Evolutionary conservation across 2,888 invertebrate species (phyloP).

Genomic region (Globia sparganii): DNA sequence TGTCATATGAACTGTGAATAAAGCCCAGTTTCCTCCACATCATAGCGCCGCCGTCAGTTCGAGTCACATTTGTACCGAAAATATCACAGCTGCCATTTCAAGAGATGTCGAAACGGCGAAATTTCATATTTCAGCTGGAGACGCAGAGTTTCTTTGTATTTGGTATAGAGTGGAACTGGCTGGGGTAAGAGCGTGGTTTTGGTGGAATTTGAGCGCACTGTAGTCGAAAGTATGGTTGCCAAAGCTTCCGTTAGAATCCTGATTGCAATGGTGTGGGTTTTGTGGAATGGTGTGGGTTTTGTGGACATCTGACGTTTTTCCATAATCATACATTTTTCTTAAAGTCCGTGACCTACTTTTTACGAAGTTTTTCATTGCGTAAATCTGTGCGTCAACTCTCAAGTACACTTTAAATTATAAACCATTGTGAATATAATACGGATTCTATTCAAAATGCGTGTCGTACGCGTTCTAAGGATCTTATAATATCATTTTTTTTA

Average conservation of each 20-base stretch:
- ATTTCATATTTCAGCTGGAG: slow-evolving; percentile 62
- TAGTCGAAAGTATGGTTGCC: neutral
- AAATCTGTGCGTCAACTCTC: neutral
- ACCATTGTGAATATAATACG: neutral
- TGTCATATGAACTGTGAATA: slow-evolving; percentile 22
- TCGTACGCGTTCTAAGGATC: no score
- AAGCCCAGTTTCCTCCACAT: slow-evolving; percentile 36
- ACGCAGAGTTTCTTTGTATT: slow-evolving; percentile 30
- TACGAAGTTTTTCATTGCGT: neutral
- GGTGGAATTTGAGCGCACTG: neutral
- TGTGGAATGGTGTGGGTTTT: neutral
- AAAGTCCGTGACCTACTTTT: neutral
- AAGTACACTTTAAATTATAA: neutral
- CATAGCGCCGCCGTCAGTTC: slow-evolving; percentile 33
- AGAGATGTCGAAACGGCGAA: slow-evolving; percentile 61
- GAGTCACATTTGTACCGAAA: slow-evolving; percentile 52
- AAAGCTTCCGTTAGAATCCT: neutral
- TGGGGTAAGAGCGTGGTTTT: slow-evolving; percentile 11
- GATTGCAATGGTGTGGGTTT: neutral
- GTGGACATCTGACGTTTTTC: neutral
- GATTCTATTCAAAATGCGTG: neutral
- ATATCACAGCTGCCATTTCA: slow-evolving; percentile 58
- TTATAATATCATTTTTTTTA: neutral
- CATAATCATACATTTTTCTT: neutral
- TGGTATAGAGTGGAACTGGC: slow-evolving; percentile 9